Percentiles rank a stretch among this genome's conserved stretches.
These are phyloP conservation scores for Balearica regulorum DNA, from an alignment of 2,797 vertebrate species.

Conservation along the genomic window DNA sequence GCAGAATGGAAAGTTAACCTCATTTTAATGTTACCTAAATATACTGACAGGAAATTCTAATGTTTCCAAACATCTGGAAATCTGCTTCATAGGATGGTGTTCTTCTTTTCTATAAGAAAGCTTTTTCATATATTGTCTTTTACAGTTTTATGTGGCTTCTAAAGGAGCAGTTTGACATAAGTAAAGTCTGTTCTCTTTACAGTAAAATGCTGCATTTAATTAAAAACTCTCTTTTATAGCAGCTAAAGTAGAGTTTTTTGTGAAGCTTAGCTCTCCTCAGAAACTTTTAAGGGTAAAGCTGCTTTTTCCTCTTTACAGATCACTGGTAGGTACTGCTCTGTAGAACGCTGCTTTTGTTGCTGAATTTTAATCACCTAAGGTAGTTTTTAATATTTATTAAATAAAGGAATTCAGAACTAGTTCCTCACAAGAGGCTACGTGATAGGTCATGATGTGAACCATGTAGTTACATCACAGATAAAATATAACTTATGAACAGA, in stretches of 20 bases:
- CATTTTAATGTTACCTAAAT: conserved; percentile 77
- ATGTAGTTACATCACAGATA: neutral
- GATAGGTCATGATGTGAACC: neutral
- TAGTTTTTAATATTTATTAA: conserved; percentile 19
- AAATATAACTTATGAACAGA: neutral
- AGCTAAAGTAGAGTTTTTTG: conserved; percentile 54
- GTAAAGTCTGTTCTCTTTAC: conserved; percentile 49
- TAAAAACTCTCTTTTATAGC: conserved; percentile 63
- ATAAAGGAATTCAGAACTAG: conserved; percentile 27
- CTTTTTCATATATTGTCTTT: conserved; percentile 64
- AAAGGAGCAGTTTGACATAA: conserved; percentile 69
- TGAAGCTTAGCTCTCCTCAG: conserved; percentile 16
- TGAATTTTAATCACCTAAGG: neutral
- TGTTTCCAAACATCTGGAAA: conserved; percentile 78
- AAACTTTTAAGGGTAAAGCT: conserved; percentile 25
- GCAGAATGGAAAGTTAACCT: conserved; percentile 75
- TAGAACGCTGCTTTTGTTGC: neutral
- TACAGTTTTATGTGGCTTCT: conserved; percentile 65
- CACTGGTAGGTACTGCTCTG: neutral
- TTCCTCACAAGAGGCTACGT: neutral
- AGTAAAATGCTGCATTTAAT: conserved; percentile 62
- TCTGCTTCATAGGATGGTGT: conserved; percentile 63
- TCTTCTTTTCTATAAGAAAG: conserved; percentile 66
- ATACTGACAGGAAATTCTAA: conserved; percentile 75
- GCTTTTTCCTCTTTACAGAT: neutral